Evolutionary conservation across 30 jellyfish, hydroid and myxozoan species (phyloP), one percentile per base, ranked within the genome.

Genomic region (Turritopsis rubra): DNA sequence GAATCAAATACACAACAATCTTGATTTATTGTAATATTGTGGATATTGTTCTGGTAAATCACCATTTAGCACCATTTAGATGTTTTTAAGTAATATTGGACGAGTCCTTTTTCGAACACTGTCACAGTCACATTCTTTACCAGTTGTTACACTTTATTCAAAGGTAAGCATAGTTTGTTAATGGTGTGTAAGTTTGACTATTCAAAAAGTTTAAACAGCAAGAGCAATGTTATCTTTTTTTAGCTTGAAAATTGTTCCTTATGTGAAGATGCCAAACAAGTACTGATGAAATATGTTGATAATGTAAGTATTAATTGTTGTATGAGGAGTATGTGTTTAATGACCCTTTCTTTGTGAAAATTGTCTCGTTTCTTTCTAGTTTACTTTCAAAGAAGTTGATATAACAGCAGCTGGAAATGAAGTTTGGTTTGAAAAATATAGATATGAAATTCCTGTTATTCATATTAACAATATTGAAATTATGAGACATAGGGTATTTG

Each of bases 371-470:
- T 74, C 25, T 73, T 85, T 82, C 17, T 84, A 89, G 96, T 81
- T 86, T 82, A 79, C 79, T 19, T 17, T 84, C n/a, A 83, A 89
- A 71, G 80, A 24, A 22, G 80, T 82, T 8, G 85, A 89, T 82
- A 89, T 89, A 18, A 82, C 83, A 16, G 76, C 81, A 1, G 89
- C 85, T 21, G 84, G 81, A 65, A 89, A 89, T 52, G 28, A 54
- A 16, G 68, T 19, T 4, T 89, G 96, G 96, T 89, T 80, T 81
- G 80, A 89, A 24, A 80, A 66, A 70, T 89, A 89, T 80, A 72
- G 80, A 90, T 79, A 90, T 68, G 97, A 90, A 71, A 85, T 90
- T 19, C 97, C 97, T 0, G 97, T 90, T 13, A 78, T 90, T 79
- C 97, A 90, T 75, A 71, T 90, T 23, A 85, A 90, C 85, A 91